Evolutionary conservation across 2,113 vertebrate genomes (phyloP).

Genomic region (Papio anubis): DNA sequence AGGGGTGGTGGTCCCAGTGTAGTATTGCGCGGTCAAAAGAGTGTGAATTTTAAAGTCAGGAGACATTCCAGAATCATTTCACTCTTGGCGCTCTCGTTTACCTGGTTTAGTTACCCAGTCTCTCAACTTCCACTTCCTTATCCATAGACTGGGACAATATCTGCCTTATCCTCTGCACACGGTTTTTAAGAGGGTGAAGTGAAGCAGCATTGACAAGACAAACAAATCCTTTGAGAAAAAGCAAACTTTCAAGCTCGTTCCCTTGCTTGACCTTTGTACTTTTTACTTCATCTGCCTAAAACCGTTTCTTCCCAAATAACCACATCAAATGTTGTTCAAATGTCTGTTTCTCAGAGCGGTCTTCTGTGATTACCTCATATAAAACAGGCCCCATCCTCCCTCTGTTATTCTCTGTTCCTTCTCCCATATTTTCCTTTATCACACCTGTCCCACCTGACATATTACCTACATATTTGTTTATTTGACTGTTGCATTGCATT

Average conservation of each 20-base stretch:
- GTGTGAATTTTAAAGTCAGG: neutral
- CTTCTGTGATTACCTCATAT: neutral
- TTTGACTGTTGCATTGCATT: neutral
- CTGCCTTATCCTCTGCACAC: neutral
- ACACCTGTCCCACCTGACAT: neutral
- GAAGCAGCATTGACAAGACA: neutral
- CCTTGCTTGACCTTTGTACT: neutral
- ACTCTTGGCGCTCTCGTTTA: neutral
- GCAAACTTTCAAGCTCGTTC: neutral
- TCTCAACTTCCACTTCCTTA: neutral
- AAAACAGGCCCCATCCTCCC: neutral
- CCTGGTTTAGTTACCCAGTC: neutral
- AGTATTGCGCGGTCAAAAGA: neutral
- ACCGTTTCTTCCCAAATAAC: neutral
- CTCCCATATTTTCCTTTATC: neutral
- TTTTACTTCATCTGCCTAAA: neutral
- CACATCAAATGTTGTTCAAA: neutral
- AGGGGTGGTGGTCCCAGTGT: neutral
- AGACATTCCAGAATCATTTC: neutral
- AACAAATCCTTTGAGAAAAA: neutral
- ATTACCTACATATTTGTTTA: neutral
- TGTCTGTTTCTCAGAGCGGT: neutral
- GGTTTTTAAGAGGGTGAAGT: neutral
- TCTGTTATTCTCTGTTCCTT: neutral
- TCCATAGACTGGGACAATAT: neutral